These are phyloP conservation scores for Casuarius casuarius DNA, from an alignment of 2,113 vertebrate genomes.

Conservation along the genomic window DNA sequence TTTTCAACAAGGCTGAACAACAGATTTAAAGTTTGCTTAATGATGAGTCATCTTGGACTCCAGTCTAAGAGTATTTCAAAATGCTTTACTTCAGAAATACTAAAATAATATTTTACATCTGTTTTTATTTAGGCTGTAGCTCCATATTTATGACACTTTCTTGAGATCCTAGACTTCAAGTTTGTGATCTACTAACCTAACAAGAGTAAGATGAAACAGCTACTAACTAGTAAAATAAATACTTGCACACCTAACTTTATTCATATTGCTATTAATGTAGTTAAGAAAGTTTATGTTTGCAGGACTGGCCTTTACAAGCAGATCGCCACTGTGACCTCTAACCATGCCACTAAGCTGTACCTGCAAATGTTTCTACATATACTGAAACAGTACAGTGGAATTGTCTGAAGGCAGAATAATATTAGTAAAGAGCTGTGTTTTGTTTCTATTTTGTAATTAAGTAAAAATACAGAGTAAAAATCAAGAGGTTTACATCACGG, in stretches of 20 bases:
- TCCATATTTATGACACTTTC: neutral
- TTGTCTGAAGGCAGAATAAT: rapidly evolving
- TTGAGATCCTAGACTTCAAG: neutral
- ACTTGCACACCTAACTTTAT: neutral
- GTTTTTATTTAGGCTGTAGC: neutral
- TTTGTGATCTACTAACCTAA: neutral
- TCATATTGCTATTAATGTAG: neutral
- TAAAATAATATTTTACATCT: neutral
- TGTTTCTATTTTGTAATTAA: neutral
- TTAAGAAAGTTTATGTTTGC: neutral
- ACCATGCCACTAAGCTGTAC: neutral
- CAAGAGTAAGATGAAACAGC: neutral
- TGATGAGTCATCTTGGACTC: neutral
- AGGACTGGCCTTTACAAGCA: neutral
- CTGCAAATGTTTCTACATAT: neutral
- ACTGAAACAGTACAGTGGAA: neutral
- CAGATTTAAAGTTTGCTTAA: neutral
- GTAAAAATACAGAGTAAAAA: neutral
- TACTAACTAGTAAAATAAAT: neutral
- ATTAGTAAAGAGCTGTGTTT: neutral
- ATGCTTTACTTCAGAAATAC: neutral
- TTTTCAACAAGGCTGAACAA: neutral
- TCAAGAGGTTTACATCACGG: neutral
- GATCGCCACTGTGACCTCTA: neutral
- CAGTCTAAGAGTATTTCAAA: neutral